Evolutionary conservation across 2,797 vertebrate species (phyloP), one percentile per base, ranked within the genome.

Genomic region (Crenichthys baileyi): DNA sequence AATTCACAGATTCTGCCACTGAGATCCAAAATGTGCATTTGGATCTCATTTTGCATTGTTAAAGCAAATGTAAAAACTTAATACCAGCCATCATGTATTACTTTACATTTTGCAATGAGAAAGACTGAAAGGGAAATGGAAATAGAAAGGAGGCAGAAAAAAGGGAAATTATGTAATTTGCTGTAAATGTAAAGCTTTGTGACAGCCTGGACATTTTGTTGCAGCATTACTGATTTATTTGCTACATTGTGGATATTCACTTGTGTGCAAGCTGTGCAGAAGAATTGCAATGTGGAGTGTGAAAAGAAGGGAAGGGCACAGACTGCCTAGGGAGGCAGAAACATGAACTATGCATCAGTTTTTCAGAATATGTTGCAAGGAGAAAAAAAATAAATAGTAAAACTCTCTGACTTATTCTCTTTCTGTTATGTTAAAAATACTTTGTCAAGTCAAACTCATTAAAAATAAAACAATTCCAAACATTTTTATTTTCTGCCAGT

Each of bases 321-420:
- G 70, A 72, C 26, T 41, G 46, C 8, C 31, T 1, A 7, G 72
- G 16, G 58, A 71, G 8, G 36, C 24, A 58, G n/a, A 63, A 61
- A 76, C 67, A 75, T n/a, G 15, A 63, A 50, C 51, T 46, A 48
- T 51, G n/a, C 5, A 53, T 58, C 63, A 46, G 46, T 51, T 83
- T 65, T 44, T 39, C 63, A 65, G 56, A 67, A 67, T 11, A 13
- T 22, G 31, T 65, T 39, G 20, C 63, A 67, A 22, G 41, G 44
- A 16, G 22, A 31, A 31, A 31, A 31, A 58, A 50, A 53, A 80
- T 11, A 7, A 44, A 7, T 5, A 70, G 29, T 22, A 48, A 7
- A 26, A 63, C 31, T 31, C 31, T 31, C 31, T 31, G 31, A 31
- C 31, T 31, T 31, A 31, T 31, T 31, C 31, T 31, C 31, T 61